A percentile compares a stretch with the other conserved stretches of the same genome.
These are phyloP conservation scores for Serinus canaria DNA, from an alignment of 2,113 vertebrate genomes.

Conservation along the genomic window DNA sequence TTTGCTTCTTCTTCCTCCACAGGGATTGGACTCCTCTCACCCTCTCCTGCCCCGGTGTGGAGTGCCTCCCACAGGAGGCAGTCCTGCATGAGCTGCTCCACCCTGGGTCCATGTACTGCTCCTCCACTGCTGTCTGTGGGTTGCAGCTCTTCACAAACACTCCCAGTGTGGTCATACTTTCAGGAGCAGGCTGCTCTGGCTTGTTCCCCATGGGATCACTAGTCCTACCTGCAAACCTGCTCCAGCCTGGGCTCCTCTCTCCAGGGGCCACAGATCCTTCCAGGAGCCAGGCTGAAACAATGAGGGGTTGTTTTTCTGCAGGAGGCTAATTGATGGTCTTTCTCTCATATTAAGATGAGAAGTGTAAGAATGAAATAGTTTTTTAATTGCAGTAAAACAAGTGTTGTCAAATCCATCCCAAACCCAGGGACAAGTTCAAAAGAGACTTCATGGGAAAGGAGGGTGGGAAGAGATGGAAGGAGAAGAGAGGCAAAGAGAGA, in stretches of 20 bases:
- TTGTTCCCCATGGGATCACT: rapidly evolving
- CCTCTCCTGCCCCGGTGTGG: rapidly evolving
- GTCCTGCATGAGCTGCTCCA: not conserved
- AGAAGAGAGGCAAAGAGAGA: not conserved
- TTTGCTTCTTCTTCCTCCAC: not conserved
- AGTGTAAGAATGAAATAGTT: not conserved
- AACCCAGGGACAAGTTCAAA: not conserved
- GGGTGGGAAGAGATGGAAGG: not conserved
- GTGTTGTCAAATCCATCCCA: not conserved
- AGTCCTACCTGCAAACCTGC: not conserved
- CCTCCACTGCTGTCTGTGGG: not conserved
- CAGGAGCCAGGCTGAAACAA: not conserved
- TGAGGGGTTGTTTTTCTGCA: not conserved
- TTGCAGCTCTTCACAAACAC: not conserved
- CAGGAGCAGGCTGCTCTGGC: not conserved
- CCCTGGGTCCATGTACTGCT: no score
- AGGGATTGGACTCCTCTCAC: no score
- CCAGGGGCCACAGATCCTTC: not conserved
- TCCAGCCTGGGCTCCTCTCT: not conserved
- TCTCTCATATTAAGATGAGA: not conserved
- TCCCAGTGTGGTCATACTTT: rapidly evolving
- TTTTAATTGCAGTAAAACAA: not conserved
- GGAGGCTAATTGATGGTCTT: not conserved
- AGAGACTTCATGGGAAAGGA: not conserved
- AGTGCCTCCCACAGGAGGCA: not conserved